These are phyloP conservation scores for Sicus ferrugineus DNA, from an alignment of 2,888 invertebrate genomes.

Conservation along the genomic window DNA sequence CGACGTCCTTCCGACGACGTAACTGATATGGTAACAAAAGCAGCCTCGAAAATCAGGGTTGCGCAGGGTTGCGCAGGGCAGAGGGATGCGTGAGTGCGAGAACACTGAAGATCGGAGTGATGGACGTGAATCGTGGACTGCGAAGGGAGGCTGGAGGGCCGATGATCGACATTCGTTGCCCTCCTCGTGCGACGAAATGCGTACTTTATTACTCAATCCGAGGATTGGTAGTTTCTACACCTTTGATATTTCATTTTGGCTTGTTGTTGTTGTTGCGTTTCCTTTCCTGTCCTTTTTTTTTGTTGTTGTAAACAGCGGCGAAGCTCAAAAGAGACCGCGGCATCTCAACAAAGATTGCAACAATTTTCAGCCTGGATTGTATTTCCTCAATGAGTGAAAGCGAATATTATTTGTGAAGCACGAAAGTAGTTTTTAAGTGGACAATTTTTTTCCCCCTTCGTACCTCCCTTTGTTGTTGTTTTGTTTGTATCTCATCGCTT, in stretches of 20 bases:
- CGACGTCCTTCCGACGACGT: not conserved
- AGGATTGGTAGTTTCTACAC: too few species aligned
- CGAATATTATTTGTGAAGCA: too few species aligned
- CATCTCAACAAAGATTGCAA: conserved; percentile 6
- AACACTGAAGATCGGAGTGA: not conserved
- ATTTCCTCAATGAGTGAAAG: too few species aligned
- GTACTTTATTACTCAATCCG: too few species aligned
- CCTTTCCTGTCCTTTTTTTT: too few species aligned
- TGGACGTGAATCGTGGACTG: not conserved
- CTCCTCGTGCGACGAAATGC: not conserved
- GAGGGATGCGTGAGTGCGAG: not conserved
- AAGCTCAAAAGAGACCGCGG: conserved; percentile 32
- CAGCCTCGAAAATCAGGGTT: conserved; percentile 4
- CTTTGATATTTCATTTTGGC: too few species aligned
- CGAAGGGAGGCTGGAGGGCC: not conserved
- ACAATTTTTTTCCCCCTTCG: too few species aligned
- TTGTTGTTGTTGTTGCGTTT: too few species aligned
- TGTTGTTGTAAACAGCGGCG: not conserved
- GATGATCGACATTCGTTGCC: not conserved
- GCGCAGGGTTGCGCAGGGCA: not conserved
- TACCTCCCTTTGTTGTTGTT: conserved; percentile 29
- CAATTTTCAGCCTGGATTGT: too few species aligned
- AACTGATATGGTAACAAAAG: conserved; percentile 4
- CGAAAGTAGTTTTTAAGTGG: too few species aligned
- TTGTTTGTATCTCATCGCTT: too few species aligned